These are phyloP conservation scores for Sminthurides bifidus DNA, from an alignment of 1,140 invertebrate genomes.

Conservation along the genomic window DNA sequence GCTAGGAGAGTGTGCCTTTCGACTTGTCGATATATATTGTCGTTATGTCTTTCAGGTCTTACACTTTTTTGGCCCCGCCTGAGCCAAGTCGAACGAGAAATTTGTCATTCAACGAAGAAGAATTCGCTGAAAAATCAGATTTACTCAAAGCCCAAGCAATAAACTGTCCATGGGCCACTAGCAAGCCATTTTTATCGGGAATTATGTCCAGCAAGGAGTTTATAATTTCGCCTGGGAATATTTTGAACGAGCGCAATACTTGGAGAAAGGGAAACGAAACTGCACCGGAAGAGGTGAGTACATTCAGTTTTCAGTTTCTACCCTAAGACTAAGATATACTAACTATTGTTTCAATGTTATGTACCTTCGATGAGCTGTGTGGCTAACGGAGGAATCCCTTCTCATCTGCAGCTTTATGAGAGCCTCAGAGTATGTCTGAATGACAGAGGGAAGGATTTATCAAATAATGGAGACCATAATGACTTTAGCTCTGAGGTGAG, in stretches of 20 bases:
- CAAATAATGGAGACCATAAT: no score
- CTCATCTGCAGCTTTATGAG: no score
- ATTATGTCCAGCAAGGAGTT: no score
- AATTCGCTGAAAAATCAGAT: not conserved
- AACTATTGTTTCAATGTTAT: not conserved
- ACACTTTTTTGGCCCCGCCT: conserved; percentile 3
- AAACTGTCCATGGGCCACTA: no score
- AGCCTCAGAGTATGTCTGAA: no score
- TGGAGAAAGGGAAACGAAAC: conserved; percentile 22
- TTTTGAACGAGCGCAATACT: conserved; percentile 19
- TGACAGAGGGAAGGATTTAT: no score
- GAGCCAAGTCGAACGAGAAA: not conserved
- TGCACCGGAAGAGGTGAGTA: conserved; percentile 18
- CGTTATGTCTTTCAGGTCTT: not conserved
- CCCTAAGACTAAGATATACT: conserved; percentile 22
- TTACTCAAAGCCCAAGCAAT: not conserved
- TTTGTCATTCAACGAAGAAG: not conserved
- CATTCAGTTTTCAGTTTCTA: conserved; percentile 14
- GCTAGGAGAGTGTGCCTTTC: no score
- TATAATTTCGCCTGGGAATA: conserved; percentile 22
- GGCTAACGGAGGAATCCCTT: no score
- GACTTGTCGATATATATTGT: not conserved
- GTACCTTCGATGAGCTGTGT: no score
- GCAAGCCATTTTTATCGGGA: no score
- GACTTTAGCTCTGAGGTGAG: no score